A percentile compares a stretch with the other conserved stretches of the same genome.
phyloP scores from a whole-genome alignment of 2,113 vertebrate species.

The Syngnathus typhle region DNA sequence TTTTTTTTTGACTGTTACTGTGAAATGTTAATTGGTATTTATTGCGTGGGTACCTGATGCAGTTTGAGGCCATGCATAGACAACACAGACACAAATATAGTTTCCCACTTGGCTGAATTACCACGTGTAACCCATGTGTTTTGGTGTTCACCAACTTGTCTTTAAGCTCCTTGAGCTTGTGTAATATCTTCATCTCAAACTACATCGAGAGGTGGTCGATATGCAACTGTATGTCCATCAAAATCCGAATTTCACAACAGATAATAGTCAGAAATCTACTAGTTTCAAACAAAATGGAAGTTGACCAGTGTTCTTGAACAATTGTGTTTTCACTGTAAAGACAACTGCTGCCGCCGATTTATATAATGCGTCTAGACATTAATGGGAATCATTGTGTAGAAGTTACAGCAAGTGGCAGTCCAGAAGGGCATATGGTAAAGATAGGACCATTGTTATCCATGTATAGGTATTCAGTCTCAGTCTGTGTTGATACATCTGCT shows the following conservation, averaged over 20 bases:
- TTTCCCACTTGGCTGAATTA: slow-evolving; percentile 17
- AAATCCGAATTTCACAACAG: no score
- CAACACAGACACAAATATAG: slow-evolving; percentile 11
- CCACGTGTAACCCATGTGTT: slow-evolving; percentile 56
- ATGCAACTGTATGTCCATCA: no score
- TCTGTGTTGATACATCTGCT: neutral
- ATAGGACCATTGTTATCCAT: slow-evolving; percentile 16
- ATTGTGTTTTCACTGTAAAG: neutral
- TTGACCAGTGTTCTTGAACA: neutral
- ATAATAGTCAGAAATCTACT: no score
- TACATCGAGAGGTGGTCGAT: no score
- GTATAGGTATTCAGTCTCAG: neutral
- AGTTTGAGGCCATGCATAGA: slow-evolving; percentile 30
- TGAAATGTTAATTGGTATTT: slow-evolving; percentile 49
- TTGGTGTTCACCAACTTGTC: slow-evolving; percentile 63
- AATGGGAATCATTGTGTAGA: neutral
- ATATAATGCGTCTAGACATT: neutral
- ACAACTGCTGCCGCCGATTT: neutral
- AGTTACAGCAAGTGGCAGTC: neutral
- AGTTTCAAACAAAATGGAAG: no score
- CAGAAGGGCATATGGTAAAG: slow-evolving; percentile 21
- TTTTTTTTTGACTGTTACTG: slow-evolving; percentile 54
- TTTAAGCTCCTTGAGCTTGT: neutral
- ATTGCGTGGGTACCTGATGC: slow-evolving; percentile 49
- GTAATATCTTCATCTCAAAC: neutral